Percentiles rank a stretch among this genome's conserved stretches.
Conservation (phyloP, 2,797 vertebrate species). For the Orestias chungarensis region DNA sequence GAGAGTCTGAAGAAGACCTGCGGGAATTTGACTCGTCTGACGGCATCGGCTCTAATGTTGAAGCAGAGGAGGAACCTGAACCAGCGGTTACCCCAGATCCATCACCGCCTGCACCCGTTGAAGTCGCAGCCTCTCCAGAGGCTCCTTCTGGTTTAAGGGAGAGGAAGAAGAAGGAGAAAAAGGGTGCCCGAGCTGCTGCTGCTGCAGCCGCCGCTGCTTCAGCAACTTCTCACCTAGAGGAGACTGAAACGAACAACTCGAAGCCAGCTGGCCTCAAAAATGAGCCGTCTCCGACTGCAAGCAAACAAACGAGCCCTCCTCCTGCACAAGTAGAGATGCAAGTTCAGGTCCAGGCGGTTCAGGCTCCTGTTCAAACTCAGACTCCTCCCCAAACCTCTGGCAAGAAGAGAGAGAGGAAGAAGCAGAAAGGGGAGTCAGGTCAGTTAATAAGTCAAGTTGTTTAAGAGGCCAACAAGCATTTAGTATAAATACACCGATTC, state of each 20-base stretch:
- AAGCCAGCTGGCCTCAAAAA: conserved; percentile 83
- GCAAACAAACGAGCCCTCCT: conserved; percentile 86
- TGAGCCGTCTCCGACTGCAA: conserved; percentile 80
- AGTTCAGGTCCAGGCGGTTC: conserved; percentile 55
- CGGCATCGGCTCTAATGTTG: conserved; percentile 66
- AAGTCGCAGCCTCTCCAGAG: conserved; percentile 57
- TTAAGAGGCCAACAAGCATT: neutral
- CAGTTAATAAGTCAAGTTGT: conserved; percentile 29
- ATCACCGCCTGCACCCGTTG: conserved; percentile 51
- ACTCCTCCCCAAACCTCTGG: conserved; percentile 80
- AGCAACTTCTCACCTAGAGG: conserved; percentile 44
- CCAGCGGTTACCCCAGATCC: conserved; percentile 61
- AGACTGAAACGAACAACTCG: conserved; percentile 84
- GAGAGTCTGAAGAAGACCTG: conserved; percentile 91
- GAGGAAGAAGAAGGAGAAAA: conserved; percentile 95
- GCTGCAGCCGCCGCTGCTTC: conserved; percentile 10
- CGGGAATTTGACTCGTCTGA: conserved; percentile 87
- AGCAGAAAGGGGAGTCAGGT: conserved; percentile 88
- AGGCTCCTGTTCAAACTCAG: conserved; percentile 66
- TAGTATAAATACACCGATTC: neutral
- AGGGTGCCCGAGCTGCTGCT: conserved; percentile 77
- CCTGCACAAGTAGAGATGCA: conserved; percentile 62
- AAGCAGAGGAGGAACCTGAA: conserved; percentile 79
- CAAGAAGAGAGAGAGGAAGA: conserved; percentile 90
- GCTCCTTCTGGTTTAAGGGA: conserved; percentile 82